phyloP scores from a whole-genome alignment of 2,888 invertebrate genomes.

The Danaus chrysippus region DNA sequence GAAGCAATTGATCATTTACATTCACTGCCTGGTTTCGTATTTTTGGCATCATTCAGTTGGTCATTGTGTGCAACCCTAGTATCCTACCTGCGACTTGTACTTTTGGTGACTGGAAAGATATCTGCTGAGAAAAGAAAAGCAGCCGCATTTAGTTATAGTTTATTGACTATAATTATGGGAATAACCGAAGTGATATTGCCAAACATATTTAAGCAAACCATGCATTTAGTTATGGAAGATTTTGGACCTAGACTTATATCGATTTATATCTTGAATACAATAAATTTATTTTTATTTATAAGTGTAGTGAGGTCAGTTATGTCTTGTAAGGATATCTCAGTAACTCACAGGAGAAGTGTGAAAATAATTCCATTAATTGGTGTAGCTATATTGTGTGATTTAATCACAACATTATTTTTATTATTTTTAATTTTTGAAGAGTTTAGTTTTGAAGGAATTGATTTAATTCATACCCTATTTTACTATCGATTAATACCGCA shows the following conservation, averaged over 20 bases:
- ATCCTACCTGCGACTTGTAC: slow-evolving; percentile 30
- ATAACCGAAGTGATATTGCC: slow-evolving; percentile 19
- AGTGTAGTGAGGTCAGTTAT: slow-evolving; percentile 20
- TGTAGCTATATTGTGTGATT: slow-evolving; percentile 28
- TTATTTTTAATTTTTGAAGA: not conserved
- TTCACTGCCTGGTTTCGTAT: slow-evolving; percentile 20
- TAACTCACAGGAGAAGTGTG: slow-evolving; percentile 5
- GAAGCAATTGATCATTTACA: not conserved
- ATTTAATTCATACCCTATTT: not conserved
- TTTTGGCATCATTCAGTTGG: slow-evolving; percentile 24
- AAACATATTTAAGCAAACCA: slow-evolving; percentile 5
- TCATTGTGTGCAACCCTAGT: slow-evolving; percentile 27
- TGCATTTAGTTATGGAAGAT: not conserved
- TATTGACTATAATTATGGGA: slow-evolving; percentile 11
- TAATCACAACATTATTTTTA: slow-evolving; percentile 12
- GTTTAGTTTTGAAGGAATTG: not conserved
- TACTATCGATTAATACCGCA: slow-evolving; percentile 22
- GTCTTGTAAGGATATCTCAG: slow-evolving; percentile 10
- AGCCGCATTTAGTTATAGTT: slow-evolving; percentile 17
- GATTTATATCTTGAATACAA: slow-evolving; percentile 15
- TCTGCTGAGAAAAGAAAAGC: slow-evolving; percentile 25
- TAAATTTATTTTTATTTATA: slow-evolving; percentile 24
- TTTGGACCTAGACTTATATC: slow-evolving; percentile 7
- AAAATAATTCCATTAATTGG: slow-evolving; percentile 11
- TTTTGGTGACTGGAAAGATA: slow-evolving; percentile 25